Evolutionary conservation across 1,140 invertebrate species (phyloP), one percentile per base, ranked within the genome.

Genomic region (Hycleus cichorii): DNA sequence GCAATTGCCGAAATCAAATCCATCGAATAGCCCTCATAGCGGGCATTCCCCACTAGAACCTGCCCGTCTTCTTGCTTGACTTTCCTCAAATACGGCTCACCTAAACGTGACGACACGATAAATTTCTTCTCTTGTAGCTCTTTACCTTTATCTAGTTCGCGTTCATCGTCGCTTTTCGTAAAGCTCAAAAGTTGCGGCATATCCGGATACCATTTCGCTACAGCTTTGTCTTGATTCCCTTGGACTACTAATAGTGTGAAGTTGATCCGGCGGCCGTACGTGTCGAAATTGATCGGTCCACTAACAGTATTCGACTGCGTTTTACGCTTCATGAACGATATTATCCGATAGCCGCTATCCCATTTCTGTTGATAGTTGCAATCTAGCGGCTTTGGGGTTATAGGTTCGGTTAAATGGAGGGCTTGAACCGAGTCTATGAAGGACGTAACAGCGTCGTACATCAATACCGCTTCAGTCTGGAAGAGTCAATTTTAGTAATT

Each of bases 1-100:
- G 91, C 79, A 55, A 94, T 86, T 65, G 81, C 80, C 38, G 86
- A 77, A 49, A 93, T 90, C 2, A 94, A 76, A 74, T 93, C 90
- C 68, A 91, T 80, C 4, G 86, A 84, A 68, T 88, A 93, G 1
- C 90, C 90, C 74, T 90, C 86, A 64, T 82, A 90, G 9, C 81
- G 76, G 12, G 77, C 80, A 64, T 85, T 83, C 0, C 80, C 82
- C 18, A 74, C 73, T 4, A 80, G 44, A 2, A 72, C 75, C 0
- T 76, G 71, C 8, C 76, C 76, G 4, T 53, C 48, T 60, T 75
- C 69, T 0, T 80, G 74, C 39, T 68, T 69, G 63, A 71, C 80
- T 58, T 78, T 66, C 71, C 85, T 85, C 7, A 91, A 76, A 72
- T 90, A 95, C 0, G 92, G 92, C 12, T 82, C 80, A 49, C 87